Conservation (phyloP, 2,888 invertebrate species). For the Idaea dimidiata region DNA sequence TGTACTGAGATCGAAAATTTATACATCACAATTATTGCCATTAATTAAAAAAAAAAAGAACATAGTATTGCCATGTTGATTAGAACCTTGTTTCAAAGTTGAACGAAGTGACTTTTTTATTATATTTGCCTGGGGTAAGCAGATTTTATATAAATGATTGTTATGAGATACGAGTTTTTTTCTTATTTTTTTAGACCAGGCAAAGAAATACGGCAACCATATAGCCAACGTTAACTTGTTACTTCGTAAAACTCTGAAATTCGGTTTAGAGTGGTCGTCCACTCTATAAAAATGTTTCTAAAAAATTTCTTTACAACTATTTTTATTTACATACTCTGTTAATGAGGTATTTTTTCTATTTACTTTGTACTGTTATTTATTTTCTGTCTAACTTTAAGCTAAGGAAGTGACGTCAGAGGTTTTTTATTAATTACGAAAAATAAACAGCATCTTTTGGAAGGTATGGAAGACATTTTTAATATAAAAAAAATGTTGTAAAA, state of each 20-base stretch:
- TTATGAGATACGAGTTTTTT: too few relatives aligned
- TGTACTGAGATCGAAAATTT: conserved; percentile 70
- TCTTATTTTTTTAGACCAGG: not conserved
- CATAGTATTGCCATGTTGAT: conserved; percentile 46
- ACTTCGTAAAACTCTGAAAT: not conserved
- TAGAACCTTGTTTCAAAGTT: not conserved
- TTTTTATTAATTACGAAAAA: not conserved
- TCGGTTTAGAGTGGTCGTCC: conserved; percentile 45
- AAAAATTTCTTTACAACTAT: conserved; percentile 47
- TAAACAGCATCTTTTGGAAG: not conserved
- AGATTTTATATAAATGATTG: too few relatives aligned
- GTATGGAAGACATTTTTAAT: not conserved
- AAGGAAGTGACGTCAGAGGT: not conserved
- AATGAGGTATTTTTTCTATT: conserved; percentile 59
- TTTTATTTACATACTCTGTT: conserved; percentile 75
- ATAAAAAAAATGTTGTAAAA: not conserved
- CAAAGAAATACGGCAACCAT: not conserved
- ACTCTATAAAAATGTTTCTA: conserved; percentile 57
- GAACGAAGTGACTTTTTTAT: not conserved
- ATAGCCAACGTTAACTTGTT: not conserved
- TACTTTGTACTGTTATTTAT: conserved; percentile 35
- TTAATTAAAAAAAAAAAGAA: not conserved
- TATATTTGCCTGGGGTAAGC: too few relatives aligned
- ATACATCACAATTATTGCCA: conserved; percentile 61
- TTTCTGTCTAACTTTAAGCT: conserved; percentile 21